phyloP scores from a whole-genome alignment of 35 echinoderm and acorn worm species.

The Patiria miniata region DNA sequence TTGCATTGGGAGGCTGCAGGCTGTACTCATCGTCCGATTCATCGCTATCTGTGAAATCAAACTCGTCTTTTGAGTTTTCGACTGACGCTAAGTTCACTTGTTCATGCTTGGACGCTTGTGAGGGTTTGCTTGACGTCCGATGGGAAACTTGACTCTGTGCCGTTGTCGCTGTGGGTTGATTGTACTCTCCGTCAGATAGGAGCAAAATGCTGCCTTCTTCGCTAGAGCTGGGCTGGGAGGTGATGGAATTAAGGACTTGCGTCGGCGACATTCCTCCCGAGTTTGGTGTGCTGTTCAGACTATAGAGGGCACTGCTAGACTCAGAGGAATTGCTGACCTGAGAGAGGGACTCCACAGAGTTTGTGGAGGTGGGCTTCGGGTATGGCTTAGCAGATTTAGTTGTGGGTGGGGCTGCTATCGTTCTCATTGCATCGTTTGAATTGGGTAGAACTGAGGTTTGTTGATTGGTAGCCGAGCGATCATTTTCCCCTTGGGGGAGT shows the following conservation, averaged over 20 bases:
- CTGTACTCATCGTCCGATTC: neutral
- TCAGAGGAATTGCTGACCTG: constrained; percentile 26
- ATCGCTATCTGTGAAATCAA: constrained; percentile 56
- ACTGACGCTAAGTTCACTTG: neutral
- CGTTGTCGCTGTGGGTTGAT: neutral
- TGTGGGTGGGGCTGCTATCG: neutral
- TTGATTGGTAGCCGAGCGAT: neutral
- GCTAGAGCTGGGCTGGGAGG: neutral
- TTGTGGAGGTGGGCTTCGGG: neutral
- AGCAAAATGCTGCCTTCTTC: neutral
- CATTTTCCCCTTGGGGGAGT: neutral
- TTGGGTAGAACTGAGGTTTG: neutral
- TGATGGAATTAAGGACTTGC: neutral
- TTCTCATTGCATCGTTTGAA: constrained; percentile 5
- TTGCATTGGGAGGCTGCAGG: neutral
- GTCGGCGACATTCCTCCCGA: neutral
- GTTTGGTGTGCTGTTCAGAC: constrained; percentile 7
- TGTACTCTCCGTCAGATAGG: neutral
- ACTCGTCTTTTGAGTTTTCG: constrained; percentile 40
- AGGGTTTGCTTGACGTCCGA: constrained; percentile 1
- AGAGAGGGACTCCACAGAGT: constrained; percentile 21
- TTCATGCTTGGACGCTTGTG: neutral
- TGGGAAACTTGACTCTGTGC: neutral
- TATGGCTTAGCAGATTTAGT: neutral
- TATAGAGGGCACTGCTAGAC: constrained; percentile 10